Percentiles rank a stretch among this genome's conserved stretches.
phyloP scores from a whole-genome alignment of 2,113 vertebrate species.

The Spea multiplicata region DNA sequence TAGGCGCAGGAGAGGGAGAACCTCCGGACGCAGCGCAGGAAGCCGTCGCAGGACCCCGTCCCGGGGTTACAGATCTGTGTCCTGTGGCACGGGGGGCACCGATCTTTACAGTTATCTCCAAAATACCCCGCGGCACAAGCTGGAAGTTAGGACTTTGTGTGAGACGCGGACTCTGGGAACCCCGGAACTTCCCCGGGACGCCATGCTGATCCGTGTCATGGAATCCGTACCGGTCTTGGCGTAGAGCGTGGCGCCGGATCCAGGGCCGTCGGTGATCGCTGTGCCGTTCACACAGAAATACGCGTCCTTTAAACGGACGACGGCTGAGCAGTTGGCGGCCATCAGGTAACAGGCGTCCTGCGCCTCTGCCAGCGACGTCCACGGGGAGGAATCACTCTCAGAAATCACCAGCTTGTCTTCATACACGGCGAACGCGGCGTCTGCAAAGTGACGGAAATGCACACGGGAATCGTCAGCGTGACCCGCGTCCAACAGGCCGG shows the following conservation, averaged over 20 bases:
- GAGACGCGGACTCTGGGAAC: no score
- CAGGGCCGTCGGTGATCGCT: constrained; percentile 17
- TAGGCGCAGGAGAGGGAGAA: constrained; percentile 23
- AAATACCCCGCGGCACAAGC: constrained; percentile 34
- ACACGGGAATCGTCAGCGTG: neutral
- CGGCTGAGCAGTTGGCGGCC: constrained; percentile 14
- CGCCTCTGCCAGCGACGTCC: neutral
- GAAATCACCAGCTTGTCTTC: constrained; percentile 29
- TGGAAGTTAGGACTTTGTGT: neutral
- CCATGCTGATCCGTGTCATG: no score
- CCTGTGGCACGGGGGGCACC: constrained; percentile 12
- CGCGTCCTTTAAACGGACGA: neutral
- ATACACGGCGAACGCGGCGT: neutral
- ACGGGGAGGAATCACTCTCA: neutral
- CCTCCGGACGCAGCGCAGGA: constrained; percentile 13
- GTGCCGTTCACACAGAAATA: constrained; percentile 3
- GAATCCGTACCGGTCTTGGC: constrained; percentile 28
- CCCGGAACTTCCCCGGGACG: no score
- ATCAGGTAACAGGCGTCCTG: constrained; percentile 34
- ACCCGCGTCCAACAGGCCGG: no score
- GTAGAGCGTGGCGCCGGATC: constrained; percentile 21
- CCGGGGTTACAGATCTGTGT: constrained; percentile 7
- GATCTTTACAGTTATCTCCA: constrained; percentile 10
- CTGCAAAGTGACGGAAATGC: neutral
- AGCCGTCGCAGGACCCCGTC: constrained; percentile 22